A percentile compares a stretch with the other conserved stretches of the same genome.
These are phyloP conservation scores for Gallirallus australis DNA, from an alignment of 2,797 vertebrate genomes.

Conservation along the genomic window DNA sequence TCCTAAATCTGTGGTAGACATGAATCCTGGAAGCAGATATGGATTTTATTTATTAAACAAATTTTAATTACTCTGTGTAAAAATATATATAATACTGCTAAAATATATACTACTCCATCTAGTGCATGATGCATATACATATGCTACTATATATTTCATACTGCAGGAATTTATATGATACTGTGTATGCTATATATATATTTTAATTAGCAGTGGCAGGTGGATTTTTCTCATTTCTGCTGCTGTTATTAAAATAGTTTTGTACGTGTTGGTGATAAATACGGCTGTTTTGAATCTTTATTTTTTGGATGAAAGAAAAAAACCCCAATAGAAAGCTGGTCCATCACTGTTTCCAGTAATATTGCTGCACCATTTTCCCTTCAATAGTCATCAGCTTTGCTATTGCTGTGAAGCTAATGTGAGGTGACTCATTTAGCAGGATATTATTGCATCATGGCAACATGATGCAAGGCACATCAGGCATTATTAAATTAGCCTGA, in stretches of 20 bases:
- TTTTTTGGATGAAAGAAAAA: constrained; percentile 48
- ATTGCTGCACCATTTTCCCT: constrained; percentile 61
- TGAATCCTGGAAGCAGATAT: background rate
- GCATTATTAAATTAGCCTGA: constrained; percentile 80
- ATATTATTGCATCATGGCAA: constrained; percentile 80
- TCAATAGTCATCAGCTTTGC: constrained; percentile 73
- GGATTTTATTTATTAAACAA: background rate
- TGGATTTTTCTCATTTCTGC: background rate
- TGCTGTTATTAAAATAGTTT: background rate
- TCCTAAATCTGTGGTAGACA: background rate
- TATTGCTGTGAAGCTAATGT: constrained; percentile 72
- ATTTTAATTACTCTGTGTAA: background rate
- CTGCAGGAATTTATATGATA: background rate
- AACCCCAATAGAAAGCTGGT: constrained; percentile 45
- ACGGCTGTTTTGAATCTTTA: background rate
- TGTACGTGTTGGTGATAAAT: constrained; percentile 29
- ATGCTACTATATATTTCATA: background rate
- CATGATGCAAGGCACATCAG: constrained; percentile 78
- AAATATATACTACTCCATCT: background rate
- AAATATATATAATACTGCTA: background rate
- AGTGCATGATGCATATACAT: background rate
- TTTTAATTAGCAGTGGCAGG: background rate
- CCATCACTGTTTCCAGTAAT: constrained; percentile 67
- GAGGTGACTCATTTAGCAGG: constrained; percentile 77
- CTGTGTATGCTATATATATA: background rate